These are phyloP conservation scores for Sussaba pulchella DNA, from an alignment of 2,888 invertebrate species.

Conservation along the genomic window DNA sequence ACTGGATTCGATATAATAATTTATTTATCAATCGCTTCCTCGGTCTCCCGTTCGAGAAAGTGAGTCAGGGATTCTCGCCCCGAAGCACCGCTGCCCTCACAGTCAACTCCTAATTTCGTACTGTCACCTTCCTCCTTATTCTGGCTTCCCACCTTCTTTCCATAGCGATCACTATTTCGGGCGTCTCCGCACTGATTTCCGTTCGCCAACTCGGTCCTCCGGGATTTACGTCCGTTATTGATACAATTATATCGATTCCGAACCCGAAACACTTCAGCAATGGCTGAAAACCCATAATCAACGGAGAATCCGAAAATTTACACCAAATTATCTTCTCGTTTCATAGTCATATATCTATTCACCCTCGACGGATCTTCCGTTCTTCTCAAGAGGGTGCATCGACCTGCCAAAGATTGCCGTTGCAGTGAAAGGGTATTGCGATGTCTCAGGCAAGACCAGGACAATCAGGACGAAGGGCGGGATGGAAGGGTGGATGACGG, in stretches of 20 bases:
- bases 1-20: conserved; percentile 51
- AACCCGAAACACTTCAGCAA: not conserved
- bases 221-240: conserved; percentile 41
- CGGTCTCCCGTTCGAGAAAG: conserved; percentile 30
- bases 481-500: not conserved
- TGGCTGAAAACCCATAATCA: not conserved
- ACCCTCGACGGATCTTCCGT: not conserved
- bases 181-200: conserved; percentile 15
- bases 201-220: not conserved
- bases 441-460: conserved; percentile 57
- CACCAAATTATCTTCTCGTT: conserved; percentile 21
- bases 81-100: conserved; percentile 6
- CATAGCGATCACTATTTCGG: conserved; percentile 47
- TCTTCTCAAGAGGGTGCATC: conserved; percentile 18
- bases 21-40: conserved; percentile 46
- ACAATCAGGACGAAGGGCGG: conserved; percentile 33
- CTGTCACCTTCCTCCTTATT: not conserved
- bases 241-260: conserved; percentile 52
- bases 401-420: conserved; percentile 21
- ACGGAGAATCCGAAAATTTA: not conserved
- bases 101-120: conserved; percentile 35
- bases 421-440: conserved; percentile 65
- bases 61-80: conserved; percentile 21
- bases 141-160: conserved; percentile 3
- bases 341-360: not conserved